Evolutionary conservation across 1,140 invertebrate species (phyloP).

Genomic region (Drosophila nebulosa): DNA sequence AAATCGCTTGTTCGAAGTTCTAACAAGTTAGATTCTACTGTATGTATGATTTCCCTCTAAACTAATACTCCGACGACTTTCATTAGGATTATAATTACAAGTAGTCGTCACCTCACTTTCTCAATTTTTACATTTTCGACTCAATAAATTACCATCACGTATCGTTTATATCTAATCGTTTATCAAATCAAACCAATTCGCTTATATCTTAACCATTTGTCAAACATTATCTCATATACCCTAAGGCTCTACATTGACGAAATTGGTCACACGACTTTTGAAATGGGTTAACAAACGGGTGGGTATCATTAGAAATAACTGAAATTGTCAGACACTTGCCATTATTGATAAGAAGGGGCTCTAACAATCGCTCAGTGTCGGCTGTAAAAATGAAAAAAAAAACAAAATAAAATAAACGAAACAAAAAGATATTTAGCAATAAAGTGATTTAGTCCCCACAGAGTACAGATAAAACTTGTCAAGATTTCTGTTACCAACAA

Average conservation of each 20-base stretch:
- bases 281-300: not conserved
- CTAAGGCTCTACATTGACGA: slow-evolving; percentile 6
- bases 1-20: no score
- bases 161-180: no score
- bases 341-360: slow-evolving; percentile 23
- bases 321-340: slow-evolving; percentile 24
- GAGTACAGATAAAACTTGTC: slow-evolving; percentile 37
- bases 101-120: no score
- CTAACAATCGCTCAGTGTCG: slow-evolving; percentile 11
- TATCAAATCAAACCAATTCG: not conserved
- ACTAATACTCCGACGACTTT: no score
- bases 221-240: not conserved
- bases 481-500: slow-evolving; percentile 31
- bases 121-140: no score
- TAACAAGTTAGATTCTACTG: no score
- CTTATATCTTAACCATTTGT: not conserved
- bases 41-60: no score
- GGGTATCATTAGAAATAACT: not conserved
- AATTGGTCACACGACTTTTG: slow-evolving; percentile 20
- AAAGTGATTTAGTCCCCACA: slow-evolving; percentile 30
- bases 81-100: no score
- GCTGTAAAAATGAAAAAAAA: slow-evolving; percentile 1
- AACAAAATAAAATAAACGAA: not conserved
- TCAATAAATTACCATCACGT: no score
- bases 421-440: slow-evolving; percentile 25